phyloP scores from a whole-genome alignment of 1,140 invertebrate genomes.

The Drosophila bipectinata region DNA sequence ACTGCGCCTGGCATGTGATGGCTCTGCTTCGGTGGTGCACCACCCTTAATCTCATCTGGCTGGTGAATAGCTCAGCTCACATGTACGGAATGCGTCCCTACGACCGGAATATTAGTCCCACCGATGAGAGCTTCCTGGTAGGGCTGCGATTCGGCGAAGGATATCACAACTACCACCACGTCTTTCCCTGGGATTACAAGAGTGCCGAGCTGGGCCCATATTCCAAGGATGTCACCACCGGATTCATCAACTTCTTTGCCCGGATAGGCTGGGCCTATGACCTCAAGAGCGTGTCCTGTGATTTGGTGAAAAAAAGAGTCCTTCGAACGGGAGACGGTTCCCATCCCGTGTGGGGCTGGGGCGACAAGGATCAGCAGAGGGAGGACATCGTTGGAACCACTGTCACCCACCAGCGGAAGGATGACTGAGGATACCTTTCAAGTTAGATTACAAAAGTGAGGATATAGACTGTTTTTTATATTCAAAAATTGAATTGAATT shows the following conservation, averaged over 20 bases:
- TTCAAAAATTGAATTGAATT: no score
- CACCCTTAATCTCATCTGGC: slow-evolving; percentile 96
- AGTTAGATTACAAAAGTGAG: no score
- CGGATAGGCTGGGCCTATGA: slow-evolving; percentile 95
- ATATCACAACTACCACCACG: slow-evolving; percentile 98
- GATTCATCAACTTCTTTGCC: slow-evolving; percentile 93
- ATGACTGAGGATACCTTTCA: not conserved
- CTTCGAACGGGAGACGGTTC: slow-evolving; percentile 91
- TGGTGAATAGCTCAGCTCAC: slow-evolving; percentile 97
- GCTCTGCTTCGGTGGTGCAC: slow-evolving; percentile 93
- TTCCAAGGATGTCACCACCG: slow-evolving; percentile 91
- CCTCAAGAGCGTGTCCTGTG: slow-evolving; percentile 90
- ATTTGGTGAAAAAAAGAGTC: slow-evolving; percentile 88
- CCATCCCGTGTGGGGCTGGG: slow-evolving; percentile 92
- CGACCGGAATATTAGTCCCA: slow-evolving; percentile 92
- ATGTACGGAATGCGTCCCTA: slow-evolving; percentile 96
- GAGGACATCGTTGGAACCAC: slow-evolving; percentile 88
- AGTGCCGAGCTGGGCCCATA: slow-evolving; percentile 92
- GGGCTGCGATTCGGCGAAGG: slow-evolving; percentile 92
- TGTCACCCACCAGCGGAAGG: slow-evolving; percentile 85
- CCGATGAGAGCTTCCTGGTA: slow-evolving; percentile 87
- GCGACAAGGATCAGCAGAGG: slow-evolving; percentile 89
- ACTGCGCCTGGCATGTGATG: slow-evolving; percentile 92
- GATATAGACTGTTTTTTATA: not conserved
- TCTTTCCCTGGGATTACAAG: slow-evolving; percentile 97